These are phyloP conservation scores for Rapana venosa DNA, from an alignment of 2,888 invertebrate species.

Conservation along the genomic window DNA sequence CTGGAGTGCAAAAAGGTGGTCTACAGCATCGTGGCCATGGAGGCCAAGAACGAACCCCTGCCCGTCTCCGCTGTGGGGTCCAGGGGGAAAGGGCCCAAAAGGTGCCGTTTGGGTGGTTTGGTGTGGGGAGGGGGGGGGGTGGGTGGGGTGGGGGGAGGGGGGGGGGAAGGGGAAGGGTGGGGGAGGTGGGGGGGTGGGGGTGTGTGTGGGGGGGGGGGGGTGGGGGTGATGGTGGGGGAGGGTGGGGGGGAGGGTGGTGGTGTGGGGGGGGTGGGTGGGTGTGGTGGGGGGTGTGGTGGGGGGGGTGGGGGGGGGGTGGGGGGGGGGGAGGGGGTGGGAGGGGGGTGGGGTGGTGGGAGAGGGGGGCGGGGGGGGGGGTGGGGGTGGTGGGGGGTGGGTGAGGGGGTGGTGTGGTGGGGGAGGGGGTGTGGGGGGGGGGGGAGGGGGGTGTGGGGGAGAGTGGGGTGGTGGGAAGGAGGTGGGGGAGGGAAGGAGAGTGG, in stretches of 20 bases:
- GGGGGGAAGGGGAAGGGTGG: not conserved
- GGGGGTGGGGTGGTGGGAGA: not conserved
- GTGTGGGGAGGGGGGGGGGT: not conserved
- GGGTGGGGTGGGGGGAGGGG: not conserved
- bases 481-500: no score
- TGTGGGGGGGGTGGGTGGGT: no score
- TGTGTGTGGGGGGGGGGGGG: no score
- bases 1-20: conserved; percentile 91
- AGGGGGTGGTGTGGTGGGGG: no score
- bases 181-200: no score
- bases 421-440: no score
- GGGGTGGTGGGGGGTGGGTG: no score
- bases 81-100: conserved; percentile 79
- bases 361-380: not conserved
- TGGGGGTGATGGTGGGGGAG: not conserved
- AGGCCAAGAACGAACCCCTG: conserved; percentile 90
- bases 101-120: conserved; percentile 66
- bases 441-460: not conserved
- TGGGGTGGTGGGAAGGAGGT: no score
- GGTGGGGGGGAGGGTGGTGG: no score
- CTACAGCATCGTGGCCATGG: conserved; percentile 88
- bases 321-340: not conserved
- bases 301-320: no score
- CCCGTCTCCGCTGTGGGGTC: conserved; percentile 81
- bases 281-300: no score